phyloP scores from a whole-genome alignment of 2,888 invertebrate genomes.

The Drosophila picticornis region DNA sequence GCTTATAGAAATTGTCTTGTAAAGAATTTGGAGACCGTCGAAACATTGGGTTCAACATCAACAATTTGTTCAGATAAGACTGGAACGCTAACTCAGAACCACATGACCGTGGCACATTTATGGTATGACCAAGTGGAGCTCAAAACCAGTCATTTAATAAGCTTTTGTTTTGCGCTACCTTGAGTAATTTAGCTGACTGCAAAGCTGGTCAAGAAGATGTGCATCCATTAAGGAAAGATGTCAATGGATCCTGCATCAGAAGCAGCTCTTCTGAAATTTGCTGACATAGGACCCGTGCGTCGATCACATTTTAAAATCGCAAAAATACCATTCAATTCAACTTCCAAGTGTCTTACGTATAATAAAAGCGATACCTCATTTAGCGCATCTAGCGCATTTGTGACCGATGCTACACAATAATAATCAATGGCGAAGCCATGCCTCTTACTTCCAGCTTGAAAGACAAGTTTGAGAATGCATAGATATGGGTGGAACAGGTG shows the following conservation, averaged over 20 bases:
- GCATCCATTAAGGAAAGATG: conserved; percentile 95
- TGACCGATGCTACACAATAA: conserved; percentile 94
- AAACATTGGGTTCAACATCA: conserved; percentile 98
- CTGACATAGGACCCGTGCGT: conserved; percentile 93
- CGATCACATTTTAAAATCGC: conserved; percentile 94
- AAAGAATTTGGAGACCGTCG: conserved; percentile 99
- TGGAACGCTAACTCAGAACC: conserved; percentile 98
- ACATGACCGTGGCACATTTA: conserved; percentile 99
- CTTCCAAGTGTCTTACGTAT: conserved; percentile 96
- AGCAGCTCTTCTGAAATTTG: conserved; percentile 95
- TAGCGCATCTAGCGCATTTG: conserved; percentile 97
- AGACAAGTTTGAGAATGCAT: conserved; percentile 96
- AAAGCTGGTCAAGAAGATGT: conserved; percentile 96
- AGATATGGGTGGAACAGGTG: conserved; percentile 95
- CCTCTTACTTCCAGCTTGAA: conserved; percentile 86
- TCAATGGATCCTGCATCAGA: conserved; percentile 97
- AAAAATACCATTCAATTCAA: conserved; percentile 97
- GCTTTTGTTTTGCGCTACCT: conserved; percentile 95
- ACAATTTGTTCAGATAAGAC: conserved; percentile 99
- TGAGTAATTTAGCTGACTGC: conserved; percentile 99
- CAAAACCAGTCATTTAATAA: conserved; percentile 96
- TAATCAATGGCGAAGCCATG: conserved; percentile 90
- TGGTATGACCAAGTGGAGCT: conserved; percentile 99
- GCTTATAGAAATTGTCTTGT: conserved; percentile 99
- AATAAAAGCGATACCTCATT: no score